Conservation (phyloP, 2,113 vertebrate genomes). For the Oryzias woworae region DNA sequence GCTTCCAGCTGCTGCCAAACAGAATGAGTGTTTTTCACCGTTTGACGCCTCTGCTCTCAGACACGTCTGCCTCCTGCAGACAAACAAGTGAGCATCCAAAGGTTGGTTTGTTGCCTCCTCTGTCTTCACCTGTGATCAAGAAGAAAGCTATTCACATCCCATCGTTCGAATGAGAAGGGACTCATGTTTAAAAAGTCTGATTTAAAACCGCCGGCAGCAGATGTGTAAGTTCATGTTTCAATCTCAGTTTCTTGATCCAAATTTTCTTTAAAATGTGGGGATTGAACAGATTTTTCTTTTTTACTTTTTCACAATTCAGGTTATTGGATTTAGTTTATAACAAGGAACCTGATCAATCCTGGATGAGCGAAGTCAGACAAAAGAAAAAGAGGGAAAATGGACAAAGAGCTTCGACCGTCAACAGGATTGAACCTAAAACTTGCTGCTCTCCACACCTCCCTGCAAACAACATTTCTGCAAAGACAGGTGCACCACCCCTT, state of each 20-base stretch:
- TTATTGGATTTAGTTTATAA: slow-evolving; percentile 42
- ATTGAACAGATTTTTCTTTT: neutral
- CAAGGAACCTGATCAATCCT: slow-evolving; percentile 12
- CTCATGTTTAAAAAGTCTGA: slow-evolving; percentile 35
- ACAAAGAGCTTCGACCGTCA: slow-evolving; percentile 48
- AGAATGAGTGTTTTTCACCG: slow-evolving; percentile 66
- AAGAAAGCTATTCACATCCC: slow-evolving; percentile 74
- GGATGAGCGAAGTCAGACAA: slow-evolving; percentile 27
- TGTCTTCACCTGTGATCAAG: slow-evolving; percentile 69
- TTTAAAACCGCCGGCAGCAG: slow-evolving; percentile 8
- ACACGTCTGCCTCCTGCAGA: slow-evolving; percentile 31
- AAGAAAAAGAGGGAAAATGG: slow-evolving; percentile 16
- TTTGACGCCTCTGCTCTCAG: slow-evolving; percentile 42
- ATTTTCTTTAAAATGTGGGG: neutral
- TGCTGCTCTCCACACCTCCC: slow-evolving; percentile 22
- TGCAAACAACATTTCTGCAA: slow-evolving; percentile 32
- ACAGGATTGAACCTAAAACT: slow-evolving; percentile 47
- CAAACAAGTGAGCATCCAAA: slow-evolving; percentile 37
- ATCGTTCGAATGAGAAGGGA: slow-evolving; percentile 65
- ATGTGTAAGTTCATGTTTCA: slow-evolving; percentile 39
- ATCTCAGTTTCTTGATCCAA: slow-evolving; percentile 1
- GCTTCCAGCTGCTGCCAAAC: slow-evolving; percentile 1
- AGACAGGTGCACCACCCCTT: slow-evolving; percentile 43
- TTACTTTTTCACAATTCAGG: slow-evolving; percentile 20
- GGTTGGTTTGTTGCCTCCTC: slow-evolving; percentile 42